These are phyloP conservation scores for Rostratula benghalensis DNA, from an alignment of 2,113 vertebrate species.

Conservation along the genomic window DNA sequence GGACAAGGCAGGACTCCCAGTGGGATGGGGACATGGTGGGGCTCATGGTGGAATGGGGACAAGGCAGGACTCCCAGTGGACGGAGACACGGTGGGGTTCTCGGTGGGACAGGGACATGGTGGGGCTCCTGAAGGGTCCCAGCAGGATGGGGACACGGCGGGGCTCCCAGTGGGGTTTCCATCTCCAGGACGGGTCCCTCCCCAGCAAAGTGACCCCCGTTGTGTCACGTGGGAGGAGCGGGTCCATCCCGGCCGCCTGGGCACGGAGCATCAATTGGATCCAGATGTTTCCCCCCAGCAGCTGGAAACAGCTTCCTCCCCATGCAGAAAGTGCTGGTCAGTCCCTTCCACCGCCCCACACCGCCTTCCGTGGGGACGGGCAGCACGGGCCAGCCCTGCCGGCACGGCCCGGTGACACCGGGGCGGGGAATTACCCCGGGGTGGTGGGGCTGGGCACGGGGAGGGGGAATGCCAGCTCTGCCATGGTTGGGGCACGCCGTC, in stretches of 20 bases:
- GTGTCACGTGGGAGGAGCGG: rapidly evolving
- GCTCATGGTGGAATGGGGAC: not conserved
- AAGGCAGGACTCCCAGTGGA: not conserved
- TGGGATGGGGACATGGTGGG: not conserved
- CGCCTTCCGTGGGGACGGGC: not conserved
- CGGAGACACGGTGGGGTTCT: not conserved
- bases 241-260: not conserved
- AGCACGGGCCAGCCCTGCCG: not conserved
- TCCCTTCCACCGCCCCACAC: not conserved
- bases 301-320: not conserved
- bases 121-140: too few species aligned
- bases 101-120: too few species aligned
- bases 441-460: rapidly evolving
- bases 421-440: rapidly evolving
- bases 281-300: constrained; percentile 41
- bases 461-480: not conserved
- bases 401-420: rapidly evolving
- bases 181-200: not conserved
- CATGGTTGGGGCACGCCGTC: rapidly evolving
- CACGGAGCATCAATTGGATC: constrained; percentile 14
- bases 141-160: too few species aligned
- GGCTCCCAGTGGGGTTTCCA: not conserved
- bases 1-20: rapidly evolving
- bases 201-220: not conserved
- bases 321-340: not conserved